Evolutionary conservation across 2,113 vertebrate species (phyloP).

Genomic region (Tragulus kanchil): DNA sequence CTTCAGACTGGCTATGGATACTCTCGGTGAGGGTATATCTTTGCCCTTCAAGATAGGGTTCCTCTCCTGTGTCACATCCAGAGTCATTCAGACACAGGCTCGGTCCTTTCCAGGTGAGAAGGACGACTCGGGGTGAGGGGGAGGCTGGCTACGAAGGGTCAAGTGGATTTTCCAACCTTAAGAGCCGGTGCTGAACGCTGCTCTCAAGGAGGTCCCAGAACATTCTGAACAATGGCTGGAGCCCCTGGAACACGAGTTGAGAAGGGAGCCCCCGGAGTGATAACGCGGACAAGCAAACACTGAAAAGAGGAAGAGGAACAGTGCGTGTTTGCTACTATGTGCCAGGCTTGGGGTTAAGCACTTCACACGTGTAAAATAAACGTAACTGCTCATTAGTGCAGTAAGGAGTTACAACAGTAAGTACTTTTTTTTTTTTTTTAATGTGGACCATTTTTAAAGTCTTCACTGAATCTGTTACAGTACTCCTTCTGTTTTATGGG

Average conservation of each 20-base stretch:
- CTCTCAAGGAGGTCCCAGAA: background rate
- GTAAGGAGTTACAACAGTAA: background rate
- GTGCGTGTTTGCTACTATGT: accelerated
- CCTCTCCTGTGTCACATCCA: background rate
- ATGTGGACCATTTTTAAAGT: background rate
- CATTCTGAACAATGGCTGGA: background rate
- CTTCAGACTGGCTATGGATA: background rate
- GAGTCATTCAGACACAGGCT: background rate
- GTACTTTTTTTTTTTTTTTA: background rate
- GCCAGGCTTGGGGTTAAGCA: background rate
- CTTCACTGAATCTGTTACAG: background rate
- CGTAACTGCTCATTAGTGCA: too few relatives aligned
- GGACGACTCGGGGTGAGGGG: too few relatives aligned
- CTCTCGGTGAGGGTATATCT: background rate
- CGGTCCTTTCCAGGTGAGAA: background rate
- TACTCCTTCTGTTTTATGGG: background rate
- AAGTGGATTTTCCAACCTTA: background rate
- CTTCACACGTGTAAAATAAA: accelerated
- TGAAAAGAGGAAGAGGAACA: background rate
- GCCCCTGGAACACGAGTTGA: too few relatives aligned
- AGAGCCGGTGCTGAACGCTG: background rate
- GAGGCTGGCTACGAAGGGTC: background rate
- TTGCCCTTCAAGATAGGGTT: background rate
- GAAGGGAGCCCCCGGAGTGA: background rate
- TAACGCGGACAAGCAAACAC: background rate